phyloP scores from a whole-genome alignment of 2,888 invertebrate species.

The Prosopocoilus inquinatus region DNA sequence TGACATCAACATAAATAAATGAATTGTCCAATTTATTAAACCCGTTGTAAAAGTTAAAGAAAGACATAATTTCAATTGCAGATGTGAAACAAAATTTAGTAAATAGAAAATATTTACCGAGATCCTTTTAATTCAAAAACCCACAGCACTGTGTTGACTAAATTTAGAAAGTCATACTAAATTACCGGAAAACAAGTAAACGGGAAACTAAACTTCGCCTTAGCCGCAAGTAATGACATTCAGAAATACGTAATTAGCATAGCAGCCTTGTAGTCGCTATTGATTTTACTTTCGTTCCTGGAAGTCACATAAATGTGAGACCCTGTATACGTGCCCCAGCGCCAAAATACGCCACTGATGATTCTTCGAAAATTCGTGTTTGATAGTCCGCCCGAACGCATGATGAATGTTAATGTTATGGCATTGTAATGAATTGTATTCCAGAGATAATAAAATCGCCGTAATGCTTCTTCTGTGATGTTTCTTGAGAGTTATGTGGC shows the following conservation, averaged over 20 bases:
- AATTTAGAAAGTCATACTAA: too few relatives aligned
- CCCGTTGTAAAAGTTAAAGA: too few relatives aligned
- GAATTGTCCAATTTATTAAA: too few relatives aligned
- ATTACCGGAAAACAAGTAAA: background rate
- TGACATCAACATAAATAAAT: too few relatives aligned
- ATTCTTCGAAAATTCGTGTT: background rate
- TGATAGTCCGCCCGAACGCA: background rate
- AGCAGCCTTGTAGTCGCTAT: conserved; percentile 1
- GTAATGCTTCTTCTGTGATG: conserved; percentile 13
- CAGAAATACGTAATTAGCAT: conserved; percentile 1
- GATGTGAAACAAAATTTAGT: too few relatives aligned
- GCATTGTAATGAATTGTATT: background rate
- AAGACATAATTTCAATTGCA: too few relatives aligned
- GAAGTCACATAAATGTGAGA: conserved; percentile 6
- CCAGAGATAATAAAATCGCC: conserved; percentile 6
- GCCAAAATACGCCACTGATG: conserved; percentile 3
- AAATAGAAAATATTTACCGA: too few relatives aligned
- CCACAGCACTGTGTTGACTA: too few relatives aligned
- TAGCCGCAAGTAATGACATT: conserved; percentile 1
- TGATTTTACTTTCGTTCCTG: conserved; percentile 19
- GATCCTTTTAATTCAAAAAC: too few relatives aligned
- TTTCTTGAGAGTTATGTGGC: conserved; percentile 10
- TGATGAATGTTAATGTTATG: conserved; percentile 1
- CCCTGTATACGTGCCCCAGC: conserved; percentile 3
- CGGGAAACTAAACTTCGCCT: background rate